Evolutionary conservation across 2,888 invertebrate species (phyloP).

Genomic region (Gymnoscelis rufifasciata): DNA sequence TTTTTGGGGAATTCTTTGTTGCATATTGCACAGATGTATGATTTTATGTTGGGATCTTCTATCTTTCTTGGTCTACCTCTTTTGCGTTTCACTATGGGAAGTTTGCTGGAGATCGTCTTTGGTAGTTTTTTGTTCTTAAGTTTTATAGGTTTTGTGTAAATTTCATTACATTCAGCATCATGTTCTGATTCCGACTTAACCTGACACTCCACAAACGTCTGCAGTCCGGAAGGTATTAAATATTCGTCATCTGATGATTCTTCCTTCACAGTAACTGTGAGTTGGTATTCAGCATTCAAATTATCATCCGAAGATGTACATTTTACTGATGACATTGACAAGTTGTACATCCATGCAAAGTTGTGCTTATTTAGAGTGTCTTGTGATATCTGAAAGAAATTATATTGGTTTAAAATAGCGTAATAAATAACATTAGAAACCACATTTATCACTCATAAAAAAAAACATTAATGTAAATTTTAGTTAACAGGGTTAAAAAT

Average conservation of each 20-base stretch:
- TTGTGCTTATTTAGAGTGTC: constrained; percentile 8
- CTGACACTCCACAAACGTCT: constrained; percentile 10
- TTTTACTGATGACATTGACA: constrained; percentile 1
- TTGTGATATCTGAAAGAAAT: constrained; percentile 10
- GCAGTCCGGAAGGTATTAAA: not conserved
- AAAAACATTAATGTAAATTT: too few species aligned
- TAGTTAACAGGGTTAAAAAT: too few species aligned
- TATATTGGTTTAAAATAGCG: too few species aligned
- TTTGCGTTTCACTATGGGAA: constrained; percentile 4
- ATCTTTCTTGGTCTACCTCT: constrained; percentile 2
- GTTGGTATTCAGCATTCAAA: constrained; percentile 4
- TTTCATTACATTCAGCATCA: not conserved
- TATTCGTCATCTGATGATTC: constrained; percentile 9
- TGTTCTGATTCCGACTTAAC: constrained; percentile 6
- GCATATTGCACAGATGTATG: constrained; percentile 11
- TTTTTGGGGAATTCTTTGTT: constrained; percentile 11
- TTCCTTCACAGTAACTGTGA: constrained; percentile 7
- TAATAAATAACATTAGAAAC: too few species aligned
- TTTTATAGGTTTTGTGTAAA: not conserved
- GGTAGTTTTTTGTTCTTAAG: not conserved
- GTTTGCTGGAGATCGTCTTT: not conserved
- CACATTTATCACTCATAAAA: too few species aligned
- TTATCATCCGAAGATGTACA: constrained; percentile 9
- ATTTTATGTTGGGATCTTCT: not conserved
- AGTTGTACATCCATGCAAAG: constrained; percentile 16